These are phyloP conservation scores for Piscicola geometra DNA, from an alignment of 2,888 invertebrate species.

Conservation along the genomic window DNA sequence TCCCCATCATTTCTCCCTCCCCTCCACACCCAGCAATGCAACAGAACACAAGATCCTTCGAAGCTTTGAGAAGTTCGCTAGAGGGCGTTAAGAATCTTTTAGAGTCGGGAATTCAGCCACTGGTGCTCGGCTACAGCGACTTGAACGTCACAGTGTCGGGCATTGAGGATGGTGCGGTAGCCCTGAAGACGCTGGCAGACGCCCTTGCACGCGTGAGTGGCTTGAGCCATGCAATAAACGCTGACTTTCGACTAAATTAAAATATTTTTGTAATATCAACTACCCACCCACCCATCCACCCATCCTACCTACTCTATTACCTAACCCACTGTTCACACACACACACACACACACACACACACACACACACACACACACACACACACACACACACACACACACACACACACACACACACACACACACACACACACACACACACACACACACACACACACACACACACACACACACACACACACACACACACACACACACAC, in stretches of 20 bases:
- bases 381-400: constrained; percentile 19
- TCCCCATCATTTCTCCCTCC: no score
- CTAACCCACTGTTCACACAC: background rate
- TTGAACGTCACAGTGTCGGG: constrained; percentile 13
- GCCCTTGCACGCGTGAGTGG: no score
- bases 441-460: constrained; percentile 19
- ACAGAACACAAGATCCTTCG: background rate
- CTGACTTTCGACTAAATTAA: no score
- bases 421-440: constrained; percentile 19
- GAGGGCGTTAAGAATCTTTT: background rate
- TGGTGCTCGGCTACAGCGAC: constrained; percentile 1
- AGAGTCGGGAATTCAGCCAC: background rate
- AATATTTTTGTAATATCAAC: no score
- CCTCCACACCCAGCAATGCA: background rate
- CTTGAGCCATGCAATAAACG: no score
- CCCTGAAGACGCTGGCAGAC: no score
- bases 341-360: constrained; percentile 14
- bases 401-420: constrained; percentile 17
- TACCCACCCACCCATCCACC: no score
- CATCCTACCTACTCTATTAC: no score
- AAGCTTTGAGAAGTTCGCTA: background rate
- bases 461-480: constrained; percentile 19
- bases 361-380: constrained; percentile 19
- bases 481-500: constrained; percentile 26
- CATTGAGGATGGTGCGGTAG: background rate